These are phyloP conservation scores for Heliothis subflexa DNA, from an alignment of 1,140 invertebrate genomes.

Conservation along the genomic window DNA sequence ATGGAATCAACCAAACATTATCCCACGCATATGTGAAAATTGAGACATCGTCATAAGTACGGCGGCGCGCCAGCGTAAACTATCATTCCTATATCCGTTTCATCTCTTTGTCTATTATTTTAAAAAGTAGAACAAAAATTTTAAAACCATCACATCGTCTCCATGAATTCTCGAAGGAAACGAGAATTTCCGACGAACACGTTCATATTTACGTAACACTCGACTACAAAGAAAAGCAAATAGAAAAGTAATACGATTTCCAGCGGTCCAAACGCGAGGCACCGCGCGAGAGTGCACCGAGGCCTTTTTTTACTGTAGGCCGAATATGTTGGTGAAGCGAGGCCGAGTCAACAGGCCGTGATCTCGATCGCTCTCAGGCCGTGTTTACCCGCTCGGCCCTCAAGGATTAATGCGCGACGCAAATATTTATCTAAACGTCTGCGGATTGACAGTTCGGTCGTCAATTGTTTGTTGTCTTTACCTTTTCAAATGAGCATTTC, in stretches of 20 bases:
- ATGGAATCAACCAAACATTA: slow-evolving; percentile 3
- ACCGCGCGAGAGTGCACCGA: slow-evolving; percentile 64
- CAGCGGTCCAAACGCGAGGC: slow-evolving; percentile 58
- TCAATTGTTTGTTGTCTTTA: slow-evolving; percentile 85
- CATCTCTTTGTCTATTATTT: slow-evolving; percentile 53
- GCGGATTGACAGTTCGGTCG: slow-evolving; percentile 84
- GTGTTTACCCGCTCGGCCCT: slow-evolving; percentile 75
- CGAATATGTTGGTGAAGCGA: slow-evolving; percentile 61
- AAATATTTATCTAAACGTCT: slow-evolving; percentile 85
- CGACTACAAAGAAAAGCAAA: slow-evolving; percentile 85
- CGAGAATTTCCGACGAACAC: slow-evolving; percentile 79
- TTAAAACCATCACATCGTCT: slow-evolving; percentile 59
- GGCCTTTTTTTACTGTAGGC: slow-evolving; percentile 68
- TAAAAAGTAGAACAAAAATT: slow-evolving; percentile 59
- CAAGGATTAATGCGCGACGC: slow-evolving; percentile 83
- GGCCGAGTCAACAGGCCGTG: slow-evolving; percentile 70
- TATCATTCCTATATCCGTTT: slow-evolving; percentile 26
- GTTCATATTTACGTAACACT: slow-evolving; percentile 84
- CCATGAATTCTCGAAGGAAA: slow-evolving; percentile 80
- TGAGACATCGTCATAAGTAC: slow-evolving; percentile 2
- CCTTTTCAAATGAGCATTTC: slow-evolving; percentile 84
- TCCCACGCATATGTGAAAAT: slow-evolving; percentile 27
- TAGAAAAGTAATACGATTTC: slow-evolving; percentile 84
- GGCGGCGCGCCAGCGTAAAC: neutral
- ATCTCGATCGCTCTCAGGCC: slow-evolving; percentile 74